phyloP scores from a whole-genome alignment of 2,797 vertebrate species.

The Eptatretus atami region DNA sequence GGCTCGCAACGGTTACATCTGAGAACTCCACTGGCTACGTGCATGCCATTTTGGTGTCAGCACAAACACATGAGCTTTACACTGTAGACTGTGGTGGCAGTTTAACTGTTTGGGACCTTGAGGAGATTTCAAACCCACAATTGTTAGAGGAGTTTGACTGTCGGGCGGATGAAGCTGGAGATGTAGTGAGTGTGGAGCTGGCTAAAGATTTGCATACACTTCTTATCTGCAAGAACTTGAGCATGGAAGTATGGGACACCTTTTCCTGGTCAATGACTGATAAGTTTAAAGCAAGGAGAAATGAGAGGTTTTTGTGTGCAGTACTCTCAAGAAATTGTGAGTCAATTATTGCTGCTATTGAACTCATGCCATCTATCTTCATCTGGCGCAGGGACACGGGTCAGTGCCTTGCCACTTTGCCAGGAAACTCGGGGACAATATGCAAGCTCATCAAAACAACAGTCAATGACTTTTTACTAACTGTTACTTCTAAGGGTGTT shows the following conservation, averaged over 20 bases:
- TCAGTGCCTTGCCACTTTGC: slow-evolving; percentile 90
- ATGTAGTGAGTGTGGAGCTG: slow-evolving; percentile 68
- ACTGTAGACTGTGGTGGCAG: slow-evolving; percentile 92
- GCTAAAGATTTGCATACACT: slow-evolving; percentile 87
- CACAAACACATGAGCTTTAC: slow-evolving; percentile 73
- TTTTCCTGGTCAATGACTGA: slow-evolving; percentile 76
- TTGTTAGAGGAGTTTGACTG: slow-evolving; percentile 90
- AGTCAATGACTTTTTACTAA: slow-evolving; percentile 79
- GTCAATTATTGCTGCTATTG: slow-evolving; percentile 93
- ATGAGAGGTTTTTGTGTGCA: slow-evolving; percentile 57
- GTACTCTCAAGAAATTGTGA: slow-evolving; percentile 81
- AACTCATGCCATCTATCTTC: slow-evolving; percentile 91
- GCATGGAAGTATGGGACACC: slow-evolving; percentile 78
- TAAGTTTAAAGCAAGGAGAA: slow-evolving; percentile 91
- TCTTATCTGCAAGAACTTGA: slow-evolving; percentile 75
- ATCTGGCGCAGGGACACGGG: slow-evolving; percentile 90
- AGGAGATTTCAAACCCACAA: slow-evolving; percentile 57
- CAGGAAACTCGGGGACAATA: slow-evolving; percentile 85
- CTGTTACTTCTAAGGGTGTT: slow-evolving; percentile 73
- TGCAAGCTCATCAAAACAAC: slow-evolving; percentile 79
- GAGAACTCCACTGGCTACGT: slow-evolving; percentile 91
- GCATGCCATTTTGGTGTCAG: slow-evolving; percentile 69
- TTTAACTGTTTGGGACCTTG: slow-evolving; percentile 81
- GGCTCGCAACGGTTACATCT: slow-evolving; percentile 62
- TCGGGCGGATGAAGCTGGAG: slow-evolving; percentile 46